Evolutionary conservation across 2,888 invertebrate genomes (phyloP), one percentile per base, ranked within the genome.

Genomic region (Drosophila nigricruria): DNA sequence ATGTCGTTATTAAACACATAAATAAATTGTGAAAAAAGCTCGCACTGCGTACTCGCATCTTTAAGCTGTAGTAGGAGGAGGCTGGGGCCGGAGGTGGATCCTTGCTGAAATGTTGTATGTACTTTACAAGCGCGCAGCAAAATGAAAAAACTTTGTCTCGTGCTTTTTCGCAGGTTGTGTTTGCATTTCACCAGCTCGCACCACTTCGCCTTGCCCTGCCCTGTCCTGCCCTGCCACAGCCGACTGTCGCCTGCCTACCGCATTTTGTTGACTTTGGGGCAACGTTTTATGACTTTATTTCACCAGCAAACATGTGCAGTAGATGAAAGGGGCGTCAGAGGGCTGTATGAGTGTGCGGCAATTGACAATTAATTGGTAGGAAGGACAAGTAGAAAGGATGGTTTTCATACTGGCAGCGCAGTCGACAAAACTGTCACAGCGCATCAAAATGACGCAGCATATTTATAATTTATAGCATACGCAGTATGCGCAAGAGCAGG

Each of bases 1-100:
- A 84, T 85, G 89, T 82, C 88, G 80, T 88, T 88, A 89, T 85
- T 87, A 88, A 88, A 83, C 82, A 78, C 88, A 89, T 85, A 89
- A 85, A 85, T 88, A 89, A 88, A 85, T 88, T 88, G 80, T 73
- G 67, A 85, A 83, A 81, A 76, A 79, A 62, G 60, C 52, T 63
- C 45, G 43, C 47, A 43, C 25, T 42, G 66, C 54, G 70, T 56
- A 49, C 63, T 42, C 38, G 18, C 56, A 27, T 36, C 36, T 18
- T 43, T 36, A 36, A 62, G 38, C 32, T 18, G 42, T 32, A 18
- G 10, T 5, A 36, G 36, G 54, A 34, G 30, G 20, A 25, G 25
- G 20, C 42, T 53, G 32, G 5, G 5, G n/a, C 12, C 30, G 9
- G n/a, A n/a, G 36, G 9, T 1, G 52, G 20, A 47, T 34, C 59